Evolutionary conservation across 2,888 invertebrate genomes (phyloP), one percentile per base, ranked within the genome.

Genomic region (Cantharis rufa): DNA sequence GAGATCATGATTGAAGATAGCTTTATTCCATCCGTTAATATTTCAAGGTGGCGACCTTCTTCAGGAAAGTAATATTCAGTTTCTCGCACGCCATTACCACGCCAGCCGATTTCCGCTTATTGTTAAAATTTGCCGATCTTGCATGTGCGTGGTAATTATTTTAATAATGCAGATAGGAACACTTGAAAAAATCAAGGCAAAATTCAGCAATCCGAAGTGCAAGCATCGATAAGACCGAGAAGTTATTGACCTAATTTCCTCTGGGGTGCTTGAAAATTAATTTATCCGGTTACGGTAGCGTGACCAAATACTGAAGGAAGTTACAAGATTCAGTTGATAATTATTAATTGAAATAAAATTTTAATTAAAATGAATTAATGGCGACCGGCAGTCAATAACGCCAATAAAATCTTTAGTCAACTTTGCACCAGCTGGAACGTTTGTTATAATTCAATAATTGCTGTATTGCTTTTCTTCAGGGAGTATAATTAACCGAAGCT

Each of bases 171-270:
- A n/a, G 48, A n/a, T 48, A 32, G 27, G 7, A 24, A 10, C 1
- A 32, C 32, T 48, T 5, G 48, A 48, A 48, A 48, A 48, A n/a
- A 48, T 48, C 48, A n/a, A 13, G 13, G 18, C 2, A 18, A 18
- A 18, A 1, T 18, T 3, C 18, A 18, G 3, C 13, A 48, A 48
- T 48, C 5, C 3, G n/a, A 48, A 48, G 48, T 13, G 7, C 18
- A 2, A 48, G 48, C 7, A 48, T 48, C n/a, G 48, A 48, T 48
- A 48, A 48, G 48, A 48, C 48, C 48, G n/a, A n/a, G 48, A 48
- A 66, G 64, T 66, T 66, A 66, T 66, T 66, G 21, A 66, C 64
- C 64, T 24, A 66, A n/a, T 66, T 66, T 16, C 24, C 64, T 64
- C 21, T 24, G 24, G 24, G 21, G 18, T 66, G 21, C 64, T 18